phyloP scores from a whole-genome alignment of 2,113 vertebrate species.

The Garra rufa region DNA sequence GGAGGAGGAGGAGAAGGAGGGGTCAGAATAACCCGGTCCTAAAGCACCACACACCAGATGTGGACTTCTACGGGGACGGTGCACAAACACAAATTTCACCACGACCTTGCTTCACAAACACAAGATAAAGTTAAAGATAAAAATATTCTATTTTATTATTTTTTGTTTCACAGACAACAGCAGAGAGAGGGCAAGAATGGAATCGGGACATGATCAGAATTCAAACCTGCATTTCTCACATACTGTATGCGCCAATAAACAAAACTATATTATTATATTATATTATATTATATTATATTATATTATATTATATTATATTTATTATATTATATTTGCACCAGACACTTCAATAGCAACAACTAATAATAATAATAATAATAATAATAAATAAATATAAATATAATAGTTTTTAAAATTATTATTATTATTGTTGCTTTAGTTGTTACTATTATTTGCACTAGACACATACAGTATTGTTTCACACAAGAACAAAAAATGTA shows the following conservation, averaged over 20 bases:
- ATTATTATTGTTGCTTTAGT: too few relatives aligned
- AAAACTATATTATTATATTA: too few relatives aligned
- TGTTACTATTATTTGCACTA: too few relatives aligned
- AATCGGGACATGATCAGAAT: not conserved
- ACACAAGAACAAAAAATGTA: too few relatives aligned
- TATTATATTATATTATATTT: too few relatives aligned
- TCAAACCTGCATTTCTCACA: not conserved
- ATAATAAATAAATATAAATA: too few relatives aligned
- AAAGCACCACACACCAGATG: slow-evolving; percentile 88
- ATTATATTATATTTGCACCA: too few relatives aligned
- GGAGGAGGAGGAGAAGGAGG: slow-evolving; percentile 61
- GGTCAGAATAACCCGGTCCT: slow-evolving; percentile 77
- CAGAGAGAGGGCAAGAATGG: not conserved
- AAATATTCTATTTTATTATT: not conserved
- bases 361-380: too few relatives aligned
- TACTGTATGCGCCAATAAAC: not conserved
- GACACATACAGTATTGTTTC: too few relatives aligned
- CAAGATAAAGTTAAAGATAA: not conserved
- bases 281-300: too few relatives aligned
- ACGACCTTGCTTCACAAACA: not conserved
- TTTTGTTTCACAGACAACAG: not conserved
- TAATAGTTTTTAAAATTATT: too few relatives aligned
- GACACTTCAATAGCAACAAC: too few relatives aligned
- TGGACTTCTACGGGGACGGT: slow-evolving; percentile 78
- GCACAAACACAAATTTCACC: slow-evolving; percentile 1